Evolutionary conservation across 1,140 invertebrate species (phyloP).

Genomic region (Drosophila yakuba): DNA sequence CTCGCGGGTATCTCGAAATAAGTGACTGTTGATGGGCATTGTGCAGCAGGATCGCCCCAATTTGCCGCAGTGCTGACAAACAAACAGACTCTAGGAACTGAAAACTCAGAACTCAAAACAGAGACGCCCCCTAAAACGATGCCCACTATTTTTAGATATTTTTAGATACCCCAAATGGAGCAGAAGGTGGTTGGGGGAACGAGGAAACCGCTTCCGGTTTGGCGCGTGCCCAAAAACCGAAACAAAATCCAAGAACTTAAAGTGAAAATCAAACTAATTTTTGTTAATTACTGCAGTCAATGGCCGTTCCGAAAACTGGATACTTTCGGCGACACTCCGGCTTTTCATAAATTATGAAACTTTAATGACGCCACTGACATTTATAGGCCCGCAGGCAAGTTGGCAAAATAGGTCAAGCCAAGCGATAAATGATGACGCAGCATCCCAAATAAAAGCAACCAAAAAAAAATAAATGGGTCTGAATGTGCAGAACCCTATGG

Average conservation of each 20-base stretch:
- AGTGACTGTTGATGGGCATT: constrained; percentile 74
- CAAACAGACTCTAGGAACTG: constrained; percentile 51
- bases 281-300: constrained; percentile 56
- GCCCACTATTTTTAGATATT: constrained; percentile 11
- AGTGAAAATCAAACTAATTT: constrained; percentile 75
- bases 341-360: constrained; percentile 80
- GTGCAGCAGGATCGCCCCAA: constrained; percentile 59
- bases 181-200: constrained; percentile 11
- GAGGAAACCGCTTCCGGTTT: constrained; percentile 63
- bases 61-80: constrained; percentile 72
- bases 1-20: constrained; percentile 56
- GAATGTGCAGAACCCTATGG: constrained; percentile 5
- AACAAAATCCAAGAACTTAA: constrained; percentile 53
- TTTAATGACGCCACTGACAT: constrained; percentile 80
- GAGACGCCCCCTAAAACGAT: constrained; percentile 30
- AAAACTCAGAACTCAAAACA: constrained; percentile 26
- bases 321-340: constrained; percentile 17
- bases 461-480: neutral
- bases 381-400: constrained; percentile 64
- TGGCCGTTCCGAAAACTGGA: constrained; percentile 21
- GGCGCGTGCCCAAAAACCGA: constrained; percentile 66
- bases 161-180: constrained; percentile 44
- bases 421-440: constrained; percentile 70
- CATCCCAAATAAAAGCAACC: constrained; percentile 20
- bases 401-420: constrained; percentile 80